Percentiles rank a stretch among this genome's conserved stretches.
Evolutionary conservation across 2,113 vertebrate genomes (phyloP).

Genomic region (Anser cygnoides): DNA sequence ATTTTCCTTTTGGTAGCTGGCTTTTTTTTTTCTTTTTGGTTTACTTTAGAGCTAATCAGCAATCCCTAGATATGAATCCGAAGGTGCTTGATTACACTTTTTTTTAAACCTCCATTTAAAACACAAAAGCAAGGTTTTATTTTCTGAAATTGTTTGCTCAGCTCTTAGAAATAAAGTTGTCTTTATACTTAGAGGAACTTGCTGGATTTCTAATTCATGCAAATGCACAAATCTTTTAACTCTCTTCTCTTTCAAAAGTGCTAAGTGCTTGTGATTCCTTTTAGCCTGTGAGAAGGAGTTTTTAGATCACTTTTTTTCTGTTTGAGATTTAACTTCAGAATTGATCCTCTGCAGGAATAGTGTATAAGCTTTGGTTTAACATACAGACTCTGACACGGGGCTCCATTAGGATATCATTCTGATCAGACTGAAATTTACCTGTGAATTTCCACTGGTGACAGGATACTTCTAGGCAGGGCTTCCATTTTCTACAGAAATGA

Average conservation of each 20-base stretch:
- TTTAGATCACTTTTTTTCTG: background rate
- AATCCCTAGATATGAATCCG: background rate
- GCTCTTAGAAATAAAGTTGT: background rate
- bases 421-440: background rate
- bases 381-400: background rate
- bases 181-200: background rate
- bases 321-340: background rate
- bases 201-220: background rate
- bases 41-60: background rate
- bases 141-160: background rate
- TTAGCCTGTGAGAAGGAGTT: background rate
- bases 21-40: background rate
- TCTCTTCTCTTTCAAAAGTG: background rate
- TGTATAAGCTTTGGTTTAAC: background rate
- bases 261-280: background rate
- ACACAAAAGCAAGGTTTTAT: background rate
- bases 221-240: background rate
- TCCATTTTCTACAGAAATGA: background rate
- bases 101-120: background rate
- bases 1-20: background rate
- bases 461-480: background rate
- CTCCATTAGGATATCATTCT: background rate
- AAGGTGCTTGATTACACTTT: background rate
- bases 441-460: background rate
- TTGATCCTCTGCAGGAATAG: background rate